These are phyloP conservation scores for Drosophila melanica DNA, from an alignment of 1,140 invertebrate species.

Conservation along the genomic window DNA sequence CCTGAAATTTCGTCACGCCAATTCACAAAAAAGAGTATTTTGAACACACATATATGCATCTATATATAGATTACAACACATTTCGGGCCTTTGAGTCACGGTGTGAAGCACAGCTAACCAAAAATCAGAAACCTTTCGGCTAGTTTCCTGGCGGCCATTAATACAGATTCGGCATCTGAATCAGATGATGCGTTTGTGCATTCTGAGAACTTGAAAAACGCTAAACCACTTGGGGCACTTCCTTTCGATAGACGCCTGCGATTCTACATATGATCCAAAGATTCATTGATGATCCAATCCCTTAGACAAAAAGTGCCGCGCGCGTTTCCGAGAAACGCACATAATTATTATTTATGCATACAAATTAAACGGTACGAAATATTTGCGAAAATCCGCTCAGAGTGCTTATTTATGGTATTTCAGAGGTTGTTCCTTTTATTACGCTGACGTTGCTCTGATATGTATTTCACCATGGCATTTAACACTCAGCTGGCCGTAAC, in stretches of 20 bases:
- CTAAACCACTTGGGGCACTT: constrained; percentile 35
- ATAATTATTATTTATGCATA: constrained; percentile 80
- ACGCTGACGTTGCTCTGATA: constrained; percentile 14
- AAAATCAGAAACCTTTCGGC: neutral
- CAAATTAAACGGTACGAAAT: constrained; percentile 68
- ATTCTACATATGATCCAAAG: constrained; percentile 6
- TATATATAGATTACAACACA: neutral
- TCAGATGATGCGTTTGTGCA: constrained; percentile 51
- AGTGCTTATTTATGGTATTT: constrained; percentile 58
- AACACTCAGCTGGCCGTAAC: constrained; percentile 21
- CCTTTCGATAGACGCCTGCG: constrained; percentile 25
- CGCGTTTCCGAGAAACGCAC: constrained; percentile 52
- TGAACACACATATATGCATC: no score
- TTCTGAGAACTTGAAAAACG: constrained; percentile 53
- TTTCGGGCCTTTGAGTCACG: neutral
- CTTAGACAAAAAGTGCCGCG: constrained; percentile 43
- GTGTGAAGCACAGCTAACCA: neutral
- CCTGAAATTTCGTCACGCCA: no score
- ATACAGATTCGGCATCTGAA: constrained; percentile 16
- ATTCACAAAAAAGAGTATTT: no score
- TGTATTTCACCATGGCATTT: constrained; percentile 58
- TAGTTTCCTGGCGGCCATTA: constrained; percentile 12
- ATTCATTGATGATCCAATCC: constrained; percentile 55
- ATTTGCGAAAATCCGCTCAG: constrained; percentile 61
- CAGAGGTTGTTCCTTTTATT: constrained; percentile 1